Evolutionary conservation across 2,113 vertebrate genomes (phyloP), one percentile per base, ranked within the genome.

Genomic region (Mustela nigripes): DNA sequence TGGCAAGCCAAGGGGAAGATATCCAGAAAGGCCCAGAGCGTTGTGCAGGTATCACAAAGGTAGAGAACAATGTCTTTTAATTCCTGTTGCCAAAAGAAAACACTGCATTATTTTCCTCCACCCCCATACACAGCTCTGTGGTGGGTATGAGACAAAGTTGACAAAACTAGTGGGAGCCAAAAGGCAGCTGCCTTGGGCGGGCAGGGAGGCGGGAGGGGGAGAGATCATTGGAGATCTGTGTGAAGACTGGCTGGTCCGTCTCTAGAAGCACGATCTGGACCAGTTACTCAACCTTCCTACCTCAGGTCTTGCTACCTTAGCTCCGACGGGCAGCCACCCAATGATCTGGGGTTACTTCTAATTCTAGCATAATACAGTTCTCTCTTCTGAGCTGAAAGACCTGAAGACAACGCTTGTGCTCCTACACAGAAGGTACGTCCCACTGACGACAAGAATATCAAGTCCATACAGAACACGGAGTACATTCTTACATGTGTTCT

Each of bases 21-120:
- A 85, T 99, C 99, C 97, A 99, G 98, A 96, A 99, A 99, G 10
- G 99, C 99, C 98, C 99, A 99, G 86, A 99, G 99, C 0, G 99
- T 99, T 11, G 99, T 99, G 96, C 99, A 99, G 7, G 99, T 99
- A 98, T 99, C 99, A 60, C 99, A 99, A 69, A 99, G 98, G 97
- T 99, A 99, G 85, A 99, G 97, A 81, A 99, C 97, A 28, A 99
- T 94, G 96, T 99, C 99, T 93, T 98, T 99, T 96, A 99, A 98
- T 45, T 99, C 99, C 99, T 99, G 84, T 62, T 60, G 83, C 62
- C 56, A 82, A 95, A 78, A 96, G 94, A 98, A 82, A 94, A 67
- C 89, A 93, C 5, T 15, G 79, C 7, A 12, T 97, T 65, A 94
- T 18, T 87, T 71, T 96, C 48, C 45, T 84, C 60, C 2, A 15